These are phyloP conservation scores for Urocynchramus pylzowi DNA, from an alignment of 2,113 vertebrate genomes.

Conservation along the genomic window DNA sequence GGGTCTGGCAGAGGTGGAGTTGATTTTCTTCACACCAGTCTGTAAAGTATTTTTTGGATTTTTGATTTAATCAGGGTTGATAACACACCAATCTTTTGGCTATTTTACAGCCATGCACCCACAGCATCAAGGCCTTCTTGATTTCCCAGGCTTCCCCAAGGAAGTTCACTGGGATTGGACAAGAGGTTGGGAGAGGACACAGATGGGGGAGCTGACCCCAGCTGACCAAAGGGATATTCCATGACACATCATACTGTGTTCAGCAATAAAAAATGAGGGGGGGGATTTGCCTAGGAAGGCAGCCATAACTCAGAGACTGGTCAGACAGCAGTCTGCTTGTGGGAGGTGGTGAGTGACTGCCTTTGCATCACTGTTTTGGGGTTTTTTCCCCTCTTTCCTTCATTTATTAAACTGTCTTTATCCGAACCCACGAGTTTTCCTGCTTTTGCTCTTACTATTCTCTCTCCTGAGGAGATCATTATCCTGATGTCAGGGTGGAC, in stretches of 20 bases:
- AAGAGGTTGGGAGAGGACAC: neutral
- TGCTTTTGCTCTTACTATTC: neutral
- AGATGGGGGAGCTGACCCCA: neutral
- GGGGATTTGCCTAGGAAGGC: neutral
- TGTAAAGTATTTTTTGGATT: neutral
- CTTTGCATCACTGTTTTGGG: neutral
- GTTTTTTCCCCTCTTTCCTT: rapidly evolving
- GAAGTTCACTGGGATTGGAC: neutral
- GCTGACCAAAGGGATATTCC: neutral
- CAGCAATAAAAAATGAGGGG: neutral
- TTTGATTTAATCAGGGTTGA: neutral
- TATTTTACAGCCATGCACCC: neutral
- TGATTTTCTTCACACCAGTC: neutral
- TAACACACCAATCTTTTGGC: neutral
- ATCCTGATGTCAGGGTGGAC: neutral
- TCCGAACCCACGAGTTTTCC: neutral
- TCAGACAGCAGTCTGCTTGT: neutral
- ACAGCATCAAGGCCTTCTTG: rapidly evolving
- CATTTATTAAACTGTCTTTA: neutral
- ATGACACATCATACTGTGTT: neutral
- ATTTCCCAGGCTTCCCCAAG: neutral
- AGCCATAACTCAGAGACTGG: neutral
- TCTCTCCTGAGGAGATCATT: neutral
- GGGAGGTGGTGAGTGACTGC: neutral
- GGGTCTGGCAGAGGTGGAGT: neutral